Conservation (phyloP, 2,113 vertebrate genomes). For the Thymallus thymallus region DNA sequence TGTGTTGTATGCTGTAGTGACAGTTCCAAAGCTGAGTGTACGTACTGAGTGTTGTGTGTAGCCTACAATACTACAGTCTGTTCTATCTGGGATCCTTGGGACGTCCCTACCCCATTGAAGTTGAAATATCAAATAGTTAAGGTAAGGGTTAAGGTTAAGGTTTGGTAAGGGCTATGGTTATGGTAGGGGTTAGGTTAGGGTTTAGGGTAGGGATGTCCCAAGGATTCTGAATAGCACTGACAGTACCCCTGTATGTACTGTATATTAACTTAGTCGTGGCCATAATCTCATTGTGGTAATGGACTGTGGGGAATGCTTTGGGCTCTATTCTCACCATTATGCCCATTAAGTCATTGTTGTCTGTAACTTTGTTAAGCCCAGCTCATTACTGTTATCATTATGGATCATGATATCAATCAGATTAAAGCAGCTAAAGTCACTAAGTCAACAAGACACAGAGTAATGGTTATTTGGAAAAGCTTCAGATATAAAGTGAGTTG, state of each 20-base stretch:
- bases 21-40: background rate
- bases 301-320: constrained; percentile 33
- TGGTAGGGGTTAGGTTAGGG: too few species aligned
- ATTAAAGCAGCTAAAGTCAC: constrained; percentile 28
- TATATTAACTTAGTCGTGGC: constrained; percentile 26
- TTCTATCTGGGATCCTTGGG: too few species aligned
- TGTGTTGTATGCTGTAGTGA: background rate
- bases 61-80: too few species aligned
- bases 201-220: too few species aligned
- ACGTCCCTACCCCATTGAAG: too few species aligned
- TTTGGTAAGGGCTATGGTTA: too few species aligned
- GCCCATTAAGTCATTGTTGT: constrained; percentile 29
- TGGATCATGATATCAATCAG: background rate
- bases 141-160: too few species aligned
- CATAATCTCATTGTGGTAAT: constrained; percentile 50
- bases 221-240: too few species aligned
- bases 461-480: background rate
- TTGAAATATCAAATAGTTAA: too few species aligned
- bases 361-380: constrained; percentile 33
- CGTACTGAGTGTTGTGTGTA: background rate
- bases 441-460: constrained; percentile 5
- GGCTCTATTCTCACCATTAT: constrained; percentile 28
- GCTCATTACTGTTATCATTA: constrained; percentile 22
- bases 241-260: background rate
- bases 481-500: background rate